These are phyloP conservation scores for Euphonia xanthogaster DNA, from an alignment of 2,797 vertebrate genomes.

Conservation along the genomic window DNA sequence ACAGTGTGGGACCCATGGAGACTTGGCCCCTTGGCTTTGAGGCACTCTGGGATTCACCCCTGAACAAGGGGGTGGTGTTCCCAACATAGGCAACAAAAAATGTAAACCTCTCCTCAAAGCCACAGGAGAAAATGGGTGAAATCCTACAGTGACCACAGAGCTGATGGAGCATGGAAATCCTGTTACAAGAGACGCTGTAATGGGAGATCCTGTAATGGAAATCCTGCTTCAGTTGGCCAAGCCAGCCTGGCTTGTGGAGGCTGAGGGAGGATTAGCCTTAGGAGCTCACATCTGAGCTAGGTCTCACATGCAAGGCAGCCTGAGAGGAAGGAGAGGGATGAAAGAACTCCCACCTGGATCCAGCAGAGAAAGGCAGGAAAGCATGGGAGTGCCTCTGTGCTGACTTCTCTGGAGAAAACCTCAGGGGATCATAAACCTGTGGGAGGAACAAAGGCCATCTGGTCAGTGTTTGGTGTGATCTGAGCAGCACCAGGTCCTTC, in stretches of 20 bases:
- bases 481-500: neutral
- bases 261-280: neutral
- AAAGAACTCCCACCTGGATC: conserved; percentile 78
- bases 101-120: neutral
- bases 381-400: conserved; percentile 81
- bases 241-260: neutral
- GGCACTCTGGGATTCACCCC: neutral
- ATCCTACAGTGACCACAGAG: neutral
- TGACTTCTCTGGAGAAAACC: conserved; percentile 85
- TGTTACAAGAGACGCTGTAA: neutral
- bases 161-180: neutral
- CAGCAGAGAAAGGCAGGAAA: conserved; percentile 87
- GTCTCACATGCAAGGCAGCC: neutral
- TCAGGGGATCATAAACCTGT: conserved; percentile 85
- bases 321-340: neutral
- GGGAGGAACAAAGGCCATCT: neutral
- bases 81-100: neutral
- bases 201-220: neutral
- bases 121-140: neutral
- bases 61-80: neutral
- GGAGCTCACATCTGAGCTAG: neutral
- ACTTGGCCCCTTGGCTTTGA: neutral
- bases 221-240: neutral
- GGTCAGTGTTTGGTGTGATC: neutral
- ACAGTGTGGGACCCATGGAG: neutral